Evolutionary conservation across 2,113 vertebrate species (phyloP), one percentile per base, ranked within the genome.

Genomic region (Poeciliopsis prolifica): DNA sequence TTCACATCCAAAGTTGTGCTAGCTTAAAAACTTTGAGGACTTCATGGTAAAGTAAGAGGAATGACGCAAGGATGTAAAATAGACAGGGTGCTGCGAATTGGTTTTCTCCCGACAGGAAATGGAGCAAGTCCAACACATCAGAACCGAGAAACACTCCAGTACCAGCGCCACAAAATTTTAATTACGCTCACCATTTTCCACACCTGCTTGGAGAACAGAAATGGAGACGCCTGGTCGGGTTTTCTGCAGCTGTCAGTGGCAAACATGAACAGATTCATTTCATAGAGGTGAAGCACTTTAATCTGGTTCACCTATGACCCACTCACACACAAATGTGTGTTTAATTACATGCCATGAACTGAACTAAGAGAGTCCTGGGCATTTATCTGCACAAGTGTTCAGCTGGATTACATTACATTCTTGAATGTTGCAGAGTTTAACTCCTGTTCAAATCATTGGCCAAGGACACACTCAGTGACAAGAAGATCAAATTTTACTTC

Each of bases 371-470:
- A 37, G 35, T 37, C 35, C 35, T 12, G 35, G 35, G 65, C 42
- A 70, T 78, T 15, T 74, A 54, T 61, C 65, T 24, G 2, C 61
- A 26, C 74, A 74, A 24, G 35, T 42, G 35, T 66, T 60, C 48
- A 19, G 40, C 79, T 35, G n/a, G 42, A 24, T 77, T 69, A 48
- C 67, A 44, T 33, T 48, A 63, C 28, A 65, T 65, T 40, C 62
- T n/a, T 15, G 4, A 9, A 58, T 30, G 81, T 68, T 77, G 44
- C 77, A 3, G 6, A 83, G 65, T 72, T 79, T 75, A 83, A 61
- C 35, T 65, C 29, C 29, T 1, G 62, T 22, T 29, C 31, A 54
- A 48, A 28, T 61, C 30, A 5, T 29, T 68, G 74, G 26, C 60
- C 19, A 40, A 9, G 68, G 68, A 44, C 44, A 68, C 64, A 68